Percentiles rank a stretch among this genome's conserved stretches.
Conservation (phyloP, 2,888 invertebrate species). For the Amphipoea lucens region DNA sequence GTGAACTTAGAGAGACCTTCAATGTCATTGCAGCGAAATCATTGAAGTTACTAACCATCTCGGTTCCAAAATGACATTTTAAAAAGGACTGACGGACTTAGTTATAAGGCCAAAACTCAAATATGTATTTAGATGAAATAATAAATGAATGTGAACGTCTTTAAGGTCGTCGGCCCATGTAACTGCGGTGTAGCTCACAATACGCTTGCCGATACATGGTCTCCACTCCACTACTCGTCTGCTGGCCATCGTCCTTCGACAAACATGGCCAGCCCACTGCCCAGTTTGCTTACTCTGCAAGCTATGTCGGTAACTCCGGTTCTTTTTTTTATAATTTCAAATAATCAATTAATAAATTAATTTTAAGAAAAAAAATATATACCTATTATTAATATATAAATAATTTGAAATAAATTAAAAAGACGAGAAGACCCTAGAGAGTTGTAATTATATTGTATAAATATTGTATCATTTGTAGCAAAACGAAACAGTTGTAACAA, state of each 20-base stretch:
- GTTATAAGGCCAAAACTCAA: not conserved
- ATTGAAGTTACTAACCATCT: not conserved
- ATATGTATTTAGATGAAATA: not conserved
- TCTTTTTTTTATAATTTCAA: not conserved
- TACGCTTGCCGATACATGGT: not conserved
- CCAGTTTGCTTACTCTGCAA: not conserved
- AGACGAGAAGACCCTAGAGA: no score
- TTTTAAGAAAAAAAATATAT: no score
- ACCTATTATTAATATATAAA: no score
- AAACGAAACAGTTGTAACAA: no score
- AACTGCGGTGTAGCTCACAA: not conserved
- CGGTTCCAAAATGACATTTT: not conserved
- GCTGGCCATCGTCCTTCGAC: not conserved
- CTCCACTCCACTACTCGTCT: not conserved
- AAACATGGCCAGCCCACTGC: not conserved
- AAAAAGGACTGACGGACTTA: not conserved
- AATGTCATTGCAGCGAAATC: not conserved
- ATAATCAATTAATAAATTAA: no score
- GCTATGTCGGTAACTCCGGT: not conserved
- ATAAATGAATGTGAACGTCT: not conserved
- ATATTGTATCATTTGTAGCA: no score
- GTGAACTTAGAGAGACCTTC: not conserved
- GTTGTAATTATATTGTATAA: no score
- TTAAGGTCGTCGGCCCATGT: not conserved
- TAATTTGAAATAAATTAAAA: no score